Conservation (phyloP, 2,113 vertebrate species). For the Nipponia nippon region DNA sequence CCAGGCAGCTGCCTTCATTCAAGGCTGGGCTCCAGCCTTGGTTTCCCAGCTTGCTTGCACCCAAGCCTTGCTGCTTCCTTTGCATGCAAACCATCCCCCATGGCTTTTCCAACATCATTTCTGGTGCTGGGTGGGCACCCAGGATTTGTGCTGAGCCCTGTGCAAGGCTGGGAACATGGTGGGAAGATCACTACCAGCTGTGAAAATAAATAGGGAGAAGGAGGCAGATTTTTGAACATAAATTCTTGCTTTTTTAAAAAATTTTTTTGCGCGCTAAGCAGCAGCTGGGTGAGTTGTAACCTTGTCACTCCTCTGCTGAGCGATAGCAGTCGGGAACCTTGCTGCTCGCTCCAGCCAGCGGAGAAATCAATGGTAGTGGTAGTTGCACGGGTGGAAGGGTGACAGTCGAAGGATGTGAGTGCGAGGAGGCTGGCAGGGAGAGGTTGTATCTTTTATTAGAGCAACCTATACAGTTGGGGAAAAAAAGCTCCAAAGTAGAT, state of each 20-base stretch:
- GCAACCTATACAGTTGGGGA: background rate
- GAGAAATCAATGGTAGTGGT: background rate
- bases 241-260: rapidly evolving
- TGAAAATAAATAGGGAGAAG: background rate
- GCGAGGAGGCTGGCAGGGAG: background rate
- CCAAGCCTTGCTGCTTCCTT: background rate
- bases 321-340: rapidly evolving
- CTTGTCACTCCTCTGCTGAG: background rate
- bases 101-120: background rate
- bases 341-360: rapidly evolving
- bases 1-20: background rate
- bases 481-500: slow-evolving; percentile 55
- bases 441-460: background rate
- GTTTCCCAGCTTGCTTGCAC: background rate
- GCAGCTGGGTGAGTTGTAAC: background rate
- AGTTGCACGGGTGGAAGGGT: background rate
- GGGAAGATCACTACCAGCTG: background rate
- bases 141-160: background rate
- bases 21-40: rapidly evolving
- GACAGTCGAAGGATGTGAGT: background rate
- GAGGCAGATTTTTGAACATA: rapidly evolving
- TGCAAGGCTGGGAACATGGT: background rate
- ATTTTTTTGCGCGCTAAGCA: background rate
- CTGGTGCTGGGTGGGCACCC: background rate
- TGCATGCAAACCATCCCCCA: rapidly evolving